Evolutionary conservation across 2,113 vertebrate genomes (phyloP).

Genomic region (Heliornis fulica): DNA sequence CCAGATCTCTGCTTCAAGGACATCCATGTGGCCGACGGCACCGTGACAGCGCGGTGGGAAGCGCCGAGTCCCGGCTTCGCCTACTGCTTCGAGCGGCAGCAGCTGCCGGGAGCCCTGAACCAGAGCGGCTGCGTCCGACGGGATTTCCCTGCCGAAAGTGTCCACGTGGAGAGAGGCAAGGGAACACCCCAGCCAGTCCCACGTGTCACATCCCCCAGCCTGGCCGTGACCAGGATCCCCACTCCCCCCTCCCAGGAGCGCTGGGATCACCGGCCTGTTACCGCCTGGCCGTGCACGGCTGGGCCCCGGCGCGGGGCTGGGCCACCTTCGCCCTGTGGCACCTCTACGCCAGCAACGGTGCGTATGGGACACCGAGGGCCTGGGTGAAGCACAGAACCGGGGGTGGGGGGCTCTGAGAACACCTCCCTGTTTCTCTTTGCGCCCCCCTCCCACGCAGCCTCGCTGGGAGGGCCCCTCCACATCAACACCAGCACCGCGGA

Average conservation of each 20-base stretch:
- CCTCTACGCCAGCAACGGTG: constrained; percentile 45
- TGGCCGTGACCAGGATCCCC: fast-evolving
- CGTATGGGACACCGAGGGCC: too few relatives aligned
- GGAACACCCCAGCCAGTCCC: not conserved
- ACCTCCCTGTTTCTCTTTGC: not conserved
- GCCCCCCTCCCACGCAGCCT: not conserved
- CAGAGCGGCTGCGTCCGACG: fast-evolving
- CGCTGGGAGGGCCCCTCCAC: not conserved
- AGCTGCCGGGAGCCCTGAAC: fast-evolving
- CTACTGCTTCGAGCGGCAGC: constrained; percentile 63
- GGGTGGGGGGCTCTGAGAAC: fast-evolving
- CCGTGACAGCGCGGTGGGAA: not conserved
- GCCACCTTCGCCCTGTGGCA: constrained; percentile 17
- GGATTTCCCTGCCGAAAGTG: not conserved
- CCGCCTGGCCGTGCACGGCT: constrained; percentile 42
- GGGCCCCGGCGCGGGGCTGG: not conserved
- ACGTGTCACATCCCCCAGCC: fast-evolving
- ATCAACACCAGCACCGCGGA: not conserved
- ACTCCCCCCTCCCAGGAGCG: not conserved
- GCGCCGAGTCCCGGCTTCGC: fast-evolving
- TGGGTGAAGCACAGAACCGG: too few relatives aligned
- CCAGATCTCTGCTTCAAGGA: constrained; percentile 9
- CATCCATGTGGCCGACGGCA: fast-evolving
- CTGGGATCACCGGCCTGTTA: not conserved
- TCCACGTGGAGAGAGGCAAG: not conserved